Evolutionary conservation across 2,797 vertebrate species (phyloP), one percentile per base, ranked within the genome.

Genomic region (Botia kubotai): DNA sequence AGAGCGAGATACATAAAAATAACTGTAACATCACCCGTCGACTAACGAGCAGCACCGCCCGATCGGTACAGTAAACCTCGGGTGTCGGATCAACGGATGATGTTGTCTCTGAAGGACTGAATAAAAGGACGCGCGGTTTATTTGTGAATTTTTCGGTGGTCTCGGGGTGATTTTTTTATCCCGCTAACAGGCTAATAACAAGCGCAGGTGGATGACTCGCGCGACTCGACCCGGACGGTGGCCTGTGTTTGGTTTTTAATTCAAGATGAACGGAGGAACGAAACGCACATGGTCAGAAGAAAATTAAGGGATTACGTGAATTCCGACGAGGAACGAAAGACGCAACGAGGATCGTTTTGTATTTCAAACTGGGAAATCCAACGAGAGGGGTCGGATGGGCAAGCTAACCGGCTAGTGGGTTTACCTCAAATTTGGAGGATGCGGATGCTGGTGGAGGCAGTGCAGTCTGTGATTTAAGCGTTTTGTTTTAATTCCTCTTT

Each of bases 121-220:
- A 46, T 39, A n/a, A 39, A 66, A 10, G 13, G n/a, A 43, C 13
- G 12, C 63, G 75, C 29, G 12, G 4, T 70, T 71, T 14, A 66
- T 60, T 6, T 17, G 43, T 7, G 6, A 70, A 58, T 80, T 77
- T 80, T 62, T 48, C 77, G 23, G 77, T 6, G 72, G 79, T 74
- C 53, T 70, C 19, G 62, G 33, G 57, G 62, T 76, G 8, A 19
- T 71, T 84, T 43, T 78, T 73, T 46, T 29, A 48, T 52, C 67
- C 36, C 74, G 52, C 72, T 72, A 62, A 73, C 74, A 48, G 57
- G 79, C 73, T 75, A 80, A 71, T 75, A 85, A 82, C 77, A 72
- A 80, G 79, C 81, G 80, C 85, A 86, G 85, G 85, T 86, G 85
- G 81, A 85, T 84, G 77, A 77, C 58, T 82, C 83, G 77, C 65